A percentile compares a stretch with the other conserved stretches of the same genome.
These are phyloP conservation scores for Drosophila borborema DNA, from an alignment of 2,888 invertebrate species.

Conservation along the genomic window DNA sequence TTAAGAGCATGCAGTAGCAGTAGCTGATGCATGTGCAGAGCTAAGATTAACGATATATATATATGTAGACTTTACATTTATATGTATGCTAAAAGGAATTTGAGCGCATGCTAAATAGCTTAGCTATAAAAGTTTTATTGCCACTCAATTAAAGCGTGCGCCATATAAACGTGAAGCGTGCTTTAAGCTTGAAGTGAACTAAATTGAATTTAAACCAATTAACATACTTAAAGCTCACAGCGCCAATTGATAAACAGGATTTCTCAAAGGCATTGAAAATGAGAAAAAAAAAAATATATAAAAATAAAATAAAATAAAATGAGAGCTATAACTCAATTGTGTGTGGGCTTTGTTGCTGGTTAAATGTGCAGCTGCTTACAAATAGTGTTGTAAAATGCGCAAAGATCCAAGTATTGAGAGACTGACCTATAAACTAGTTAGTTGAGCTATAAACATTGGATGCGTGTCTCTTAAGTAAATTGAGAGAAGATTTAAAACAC, in stretches of 20 bases:
- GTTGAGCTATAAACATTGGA: not conserved
- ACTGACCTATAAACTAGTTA: too few relatives aligned
- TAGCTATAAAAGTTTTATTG: slow-evolving; percentile 4
- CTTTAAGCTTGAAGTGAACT: not conserved
- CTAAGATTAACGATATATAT: not conserved
- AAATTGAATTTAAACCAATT: slow-evolving; percentile 1
- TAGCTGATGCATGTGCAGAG: not conserved
- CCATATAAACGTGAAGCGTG: not conserved
- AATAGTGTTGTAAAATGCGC: slow-evolving; percentile 3
- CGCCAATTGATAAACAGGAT: not conserved
- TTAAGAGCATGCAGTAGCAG: slow-evolving; percentile 22
- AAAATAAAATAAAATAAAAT: not conserved
- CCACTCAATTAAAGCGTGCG: not conserved
- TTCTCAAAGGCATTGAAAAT: not conserved
- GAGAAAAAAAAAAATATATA: not conserved
- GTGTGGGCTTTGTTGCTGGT: not conserved
- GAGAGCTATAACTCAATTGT: not conserved
- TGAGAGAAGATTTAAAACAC: not conserved
- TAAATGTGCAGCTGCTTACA: not conserved
- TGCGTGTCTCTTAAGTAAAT: too few relatives aligned
- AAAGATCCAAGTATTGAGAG: not conserved
- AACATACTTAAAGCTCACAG: not conserved
- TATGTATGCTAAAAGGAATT: not conserved
- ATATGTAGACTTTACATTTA: not conserved
- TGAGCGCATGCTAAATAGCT: not conserved